Percentiles rank a stretch among this genome's conserved stretches.
phyloP scores from a whole-genome alignment of 2,797 vertebrate species.

The Smutsia gigantea region DNA sequence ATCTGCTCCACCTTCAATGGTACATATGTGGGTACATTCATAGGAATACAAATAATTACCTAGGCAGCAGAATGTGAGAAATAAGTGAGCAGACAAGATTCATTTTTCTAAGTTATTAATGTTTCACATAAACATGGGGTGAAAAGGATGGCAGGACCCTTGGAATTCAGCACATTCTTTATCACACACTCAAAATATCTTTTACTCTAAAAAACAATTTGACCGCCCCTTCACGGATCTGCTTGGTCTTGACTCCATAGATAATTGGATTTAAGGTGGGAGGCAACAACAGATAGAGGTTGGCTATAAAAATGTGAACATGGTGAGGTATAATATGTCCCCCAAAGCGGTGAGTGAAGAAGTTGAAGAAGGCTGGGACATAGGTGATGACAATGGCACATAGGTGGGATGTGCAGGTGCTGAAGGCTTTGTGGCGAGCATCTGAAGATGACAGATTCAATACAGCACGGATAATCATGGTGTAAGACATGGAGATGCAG shows the following conservation, averaged over 20 bases:
- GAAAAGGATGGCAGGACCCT: neutral
- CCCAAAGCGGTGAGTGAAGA: conserved; percentile 73
- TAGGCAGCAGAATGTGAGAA: neutral
- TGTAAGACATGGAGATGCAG: conserved; percentile 63
- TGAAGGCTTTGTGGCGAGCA: conserved; percentile 64
- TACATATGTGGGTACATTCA: neutral
- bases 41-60: neutral
- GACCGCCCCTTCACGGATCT: conserved; percentile 68
- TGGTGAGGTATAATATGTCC: conserved; percentile 56
- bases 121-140: neutral
- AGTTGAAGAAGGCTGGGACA: conserved; percentile 73
- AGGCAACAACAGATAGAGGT: conserved; percentile 69
- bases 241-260: conserved; percentile 78
- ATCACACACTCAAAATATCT: neutral
- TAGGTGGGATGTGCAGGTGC: conserved; percentile 67
- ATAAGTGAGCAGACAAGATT: neutral
- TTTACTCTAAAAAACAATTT: conserved; percentile 59
- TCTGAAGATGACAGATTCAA: conserved; percentile 62
- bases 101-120: neutral
- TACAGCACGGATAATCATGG: conserved; percentile 54
- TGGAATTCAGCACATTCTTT: neutral
- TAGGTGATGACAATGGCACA: conserved; percentile 72
- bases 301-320: conserved; percentile 77
- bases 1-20: neutral
- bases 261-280: conserved; percentile 79